phyloP scores from a whole-genome alignment of 2,888 invertebrate genomes.

The Gymnoscelis rufifasciata region DNA sequence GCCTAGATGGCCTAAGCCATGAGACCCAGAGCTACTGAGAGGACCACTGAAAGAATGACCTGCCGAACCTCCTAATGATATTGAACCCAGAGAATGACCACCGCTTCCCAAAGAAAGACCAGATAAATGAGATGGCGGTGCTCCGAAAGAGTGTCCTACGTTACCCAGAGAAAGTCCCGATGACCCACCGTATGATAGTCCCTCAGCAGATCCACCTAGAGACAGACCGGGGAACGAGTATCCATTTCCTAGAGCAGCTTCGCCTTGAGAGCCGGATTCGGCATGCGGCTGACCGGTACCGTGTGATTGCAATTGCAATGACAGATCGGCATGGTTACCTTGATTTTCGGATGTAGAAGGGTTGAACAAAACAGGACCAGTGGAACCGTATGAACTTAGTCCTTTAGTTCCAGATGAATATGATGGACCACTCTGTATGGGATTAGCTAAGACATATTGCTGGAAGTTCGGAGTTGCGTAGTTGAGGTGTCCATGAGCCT shows the following conservation, averaged over 20 bases:
- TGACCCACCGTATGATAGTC: conserved; percentile 31
- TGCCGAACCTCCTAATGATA: conserved; percentile 15
- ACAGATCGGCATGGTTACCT: conserved; percentile 34
- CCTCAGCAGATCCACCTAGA: conserved; percentile 34
- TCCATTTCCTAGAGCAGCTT: conserved; percentile 20
- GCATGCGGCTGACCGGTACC: conserved; percentile 31
- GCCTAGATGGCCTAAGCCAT: conserved; percentile 23
- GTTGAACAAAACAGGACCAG: conserved; percentile 65
- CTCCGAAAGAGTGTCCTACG: background rate
- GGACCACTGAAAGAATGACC: conserved; percentile 28
- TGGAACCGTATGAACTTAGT: conserved; percentile 62
- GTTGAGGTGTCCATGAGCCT: conserved; percentile 50
- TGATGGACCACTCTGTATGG: conserved; percentile 49
- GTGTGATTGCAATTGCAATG: too few relatives aligned
- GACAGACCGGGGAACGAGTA: conserved; percentile 34
- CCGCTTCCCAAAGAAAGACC: conserved; percentile 20
- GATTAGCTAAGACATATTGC: conserved; percentile 53
- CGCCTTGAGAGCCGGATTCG: conserved; percentile 16
- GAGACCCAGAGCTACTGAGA: conserved; percentile 33
- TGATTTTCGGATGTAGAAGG: conserved; percentile 47
- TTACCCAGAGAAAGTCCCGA: conserved; percentile 37
- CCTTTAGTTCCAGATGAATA: conserved; percentile 68
- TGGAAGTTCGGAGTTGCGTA: conserved; percentile 53
- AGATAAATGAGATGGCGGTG: background rate
- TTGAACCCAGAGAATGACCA: background rate